phyloP scores from a whole-genome alignment of 2,113 vertebrate genomes.

The Leptobrachium ailaonicum region DNA sequence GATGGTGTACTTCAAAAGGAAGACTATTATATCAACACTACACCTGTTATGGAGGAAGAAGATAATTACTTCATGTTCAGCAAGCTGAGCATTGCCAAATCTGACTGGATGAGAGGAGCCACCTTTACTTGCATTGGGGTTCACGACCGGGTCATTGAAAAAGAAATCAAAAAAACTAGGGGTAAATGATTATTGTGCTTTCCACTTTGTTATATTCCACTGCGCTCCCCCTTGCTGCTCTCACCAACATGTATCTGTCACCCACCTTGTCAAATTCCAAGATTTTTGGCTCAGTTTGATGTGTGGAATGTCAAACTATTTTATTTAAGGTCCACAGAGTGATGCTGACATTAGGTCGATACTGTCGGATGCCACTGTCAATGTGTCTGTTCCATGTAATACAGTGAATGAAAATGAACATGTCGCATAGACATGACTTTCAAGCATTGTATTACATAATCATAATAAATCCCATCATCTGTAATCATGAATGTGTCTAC shows the following conservation, averaged over 20 bases:
- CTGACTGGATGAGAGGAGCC: constrained; percentile 18
- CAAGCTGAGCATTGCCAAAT: constrained; percentile 35
- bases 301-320: constrained; percentile 39
- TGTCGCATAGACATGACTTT: not conserved
- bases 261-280: not conserved
- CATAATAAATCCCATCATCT: too few species aligned
- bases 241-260: not conserved
- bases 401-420: not conserved
- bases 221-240: not conserved
- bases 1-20: rapidly evolving
- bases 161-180: constrained; percentile 53
- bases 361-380: not conserved
- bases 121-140: constrained; percentile 54
- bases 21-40: not conserved
- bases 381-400: not conserved
- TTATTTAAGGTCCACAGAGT: not conserved
- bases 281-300: constrained; percentile 2
- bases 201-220: not conserved
- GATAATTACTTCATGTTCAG: constrained; percentile 44
- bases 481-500: too few species aligned
- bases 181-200: constrained; percentile 57
- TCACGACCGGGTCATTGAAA: constrained; percentile 52
- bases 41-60: not conserved
- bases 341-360: not conserved
- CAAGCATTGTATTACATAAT: too few species aligned